A percentile compares a stretch with the other conserved stretches of the same genome.
Evolutionary conservation across 2,113 vertebrate species (phyloP).

Genomic region (Apteryx owenii): DNA sequence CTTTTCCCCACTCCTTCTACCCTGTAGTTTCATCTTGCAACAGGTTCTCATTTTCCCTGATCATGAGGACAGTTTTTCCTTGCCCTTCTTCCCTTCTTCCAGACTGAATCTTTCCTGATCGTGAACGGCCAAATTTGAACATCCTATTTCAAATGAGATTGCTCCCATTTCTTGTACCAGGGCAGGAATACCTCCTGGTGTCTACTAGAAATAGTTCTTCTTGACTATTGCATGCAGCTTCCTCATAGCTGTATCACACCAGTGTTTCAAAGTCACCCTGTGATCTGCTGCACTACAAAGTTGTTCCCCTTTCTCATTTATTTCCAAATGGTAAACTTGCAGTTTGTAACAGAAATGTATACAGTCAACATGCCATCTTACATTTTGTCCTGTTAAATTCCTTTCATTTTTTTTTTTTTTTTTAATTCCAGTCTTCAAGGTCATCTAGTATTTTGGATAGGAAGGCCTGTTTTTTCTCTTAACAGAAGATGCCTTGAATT

Average conservation of each 20-base stretch:
- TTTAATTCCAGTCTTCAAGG: neutral
- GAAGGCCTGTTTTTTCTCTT: neutral
- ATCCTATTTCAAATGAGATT: neutral
- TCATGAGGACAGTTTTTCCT: neutral
- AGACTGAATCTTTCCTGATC: neutral
- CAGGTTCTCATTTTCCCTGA: neutral
- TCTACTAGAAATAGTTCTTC: neutral
- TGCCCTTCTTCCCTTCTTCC: neutral
- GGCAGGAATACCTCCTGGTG: neutral
- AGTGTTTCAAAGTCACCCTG: neutral
- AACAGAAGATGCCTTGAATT: neutral
- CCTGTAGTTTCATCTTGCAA: neutral
- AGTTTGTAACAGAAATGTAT: rapidly evolving
- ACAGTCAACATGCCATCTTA: neutral
- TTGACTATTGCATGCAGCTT: neutral
- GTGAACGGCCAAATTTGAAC: neutral
- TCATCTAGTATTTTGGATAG: neutral
- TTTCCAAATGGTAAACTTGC: neutral
- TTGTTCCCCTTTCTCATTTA: neutral
- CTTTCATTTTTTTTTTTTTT: neutral
- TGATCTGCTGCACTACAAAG: neutral
- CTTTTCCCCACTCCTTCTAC: neutral
- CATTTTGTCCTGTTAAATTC: neutral
- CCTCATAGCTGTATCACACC: neutral
- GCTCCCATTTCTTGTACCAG: neutral